Percentiles rank a stretch among this genome's conserved stretches.
phyloP scores from a whole-genome alignment of 2,113 vertebrate genomes.

The Daubentonia madagascariensis region DNA sequence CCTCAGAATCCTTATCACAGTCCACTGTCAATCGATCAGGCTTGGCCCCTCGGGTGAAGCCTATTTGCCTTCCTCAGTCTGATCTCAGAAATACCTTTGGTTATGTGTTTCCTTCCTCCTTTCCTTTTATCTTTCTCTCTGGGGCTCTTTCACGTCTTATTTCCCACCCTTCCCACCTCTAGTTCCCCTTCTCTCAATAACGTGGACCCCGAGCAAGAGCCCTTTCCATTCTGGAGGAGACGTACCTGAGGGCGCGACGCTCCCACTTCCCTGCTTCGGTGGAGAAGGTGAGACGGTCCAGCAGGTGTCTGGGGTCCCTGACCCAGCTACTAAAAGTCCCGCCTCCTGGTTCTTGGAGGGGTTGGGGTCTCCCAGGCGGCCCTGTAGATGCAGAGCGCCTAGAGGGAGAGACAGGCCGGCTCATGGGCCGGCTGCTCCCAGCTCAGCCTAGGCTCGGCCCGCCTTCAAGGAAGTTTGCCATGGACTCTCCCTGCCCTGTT shows the following conservation, averaged over 20 bases:
- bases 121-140: background rate
- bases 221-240: background rate
- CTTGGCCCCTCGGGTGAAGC: background rate
- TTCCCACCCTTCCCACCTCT: background rate
- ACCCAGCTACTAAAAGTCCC: no score
- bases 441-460: background rate
- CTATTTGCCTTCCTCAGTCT: background rate
- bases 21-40: background rate
- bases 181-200: background rate
- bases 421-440: background rate
- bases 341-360: background rate
- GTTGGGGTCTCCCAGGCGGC: rapidly evolving
- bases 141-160: no score
- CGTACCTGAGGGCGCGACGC: constrained; percentile 45
- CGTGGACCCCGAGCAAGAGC: background rate
- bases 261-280: background rate
- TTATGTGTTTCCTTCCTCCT: background rate
- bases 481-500: constrained; percentile 11
- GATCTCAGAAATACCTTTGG: background rate
- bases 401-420: background rate
- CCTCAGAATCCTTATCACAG: background rate
- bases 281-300: background rate
- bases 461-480: background rate
- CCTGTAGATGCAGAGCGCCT: background rate
- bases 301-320: background rate